Conservation (phyloP, 2,888 invertebrate species). For the Stenotaenia linearis region DNA sequence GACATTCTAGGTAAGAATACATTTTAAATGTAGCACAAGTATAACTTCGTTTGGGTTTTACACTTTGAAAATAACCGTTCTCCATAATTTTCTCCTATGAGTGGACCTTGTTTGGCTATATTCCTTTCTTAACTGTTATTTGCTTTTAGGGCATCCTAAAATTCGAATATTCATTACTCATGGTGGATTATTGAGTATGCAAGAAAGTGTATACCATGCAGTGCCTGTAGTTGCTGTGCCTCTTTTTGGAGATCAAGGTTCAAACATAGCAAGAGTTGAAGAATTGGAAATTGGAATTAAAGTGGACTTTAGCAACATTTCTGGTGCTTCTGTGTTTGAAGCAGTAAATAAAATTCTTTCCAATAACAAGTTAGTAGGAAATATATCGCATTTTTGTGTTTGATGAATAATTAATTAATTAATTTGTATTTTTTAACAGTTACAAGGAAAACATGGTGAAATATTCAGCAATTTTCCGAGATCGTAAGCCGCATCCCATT, state of each 20-base stretch:
- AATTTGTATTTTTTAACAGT: not conserved
- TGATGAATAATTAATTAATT: too few species aligned
- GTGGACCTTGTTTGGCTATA: too few species aligned
- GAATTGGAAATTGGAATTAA: not conserved
- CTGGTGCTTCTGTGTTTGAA: not conserved
- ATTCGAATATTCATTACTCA: not conserved
- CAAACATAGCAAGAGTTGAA: not conserved
- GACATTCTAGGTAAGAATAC: slow-evolving; percentile 17
- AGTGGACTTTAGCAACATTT: not conserved
- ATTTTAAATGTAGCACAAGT: not conserved
- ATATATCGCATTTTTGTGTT: too few species aligned
- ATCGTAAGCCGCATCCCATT: not conserved
- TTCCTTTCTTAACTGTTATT: too few species aligned
- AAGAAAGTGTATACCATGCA: not conserved
- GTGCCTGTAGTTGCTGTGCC: not conserved
- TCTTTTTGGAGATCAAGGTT: not conserved
- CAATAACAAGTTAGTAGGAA: not conserved
- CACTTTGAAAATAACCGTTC: too few species aligned
- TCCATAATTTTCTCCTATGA: too few species aligned
- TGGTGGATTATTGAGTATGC: not conserved
- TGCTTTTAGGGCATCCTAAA: not conserved
- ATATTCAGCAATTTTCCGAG: not conserved
- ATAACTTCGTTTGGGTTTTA: too few species aligned
- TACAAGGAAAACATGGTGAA: not conserved
- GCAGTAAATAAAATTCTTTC: not conserved